phyloP scores from a whole-genome alignment of 2,113 vertebrate species.

The Heterochromis multidens region DNA sequence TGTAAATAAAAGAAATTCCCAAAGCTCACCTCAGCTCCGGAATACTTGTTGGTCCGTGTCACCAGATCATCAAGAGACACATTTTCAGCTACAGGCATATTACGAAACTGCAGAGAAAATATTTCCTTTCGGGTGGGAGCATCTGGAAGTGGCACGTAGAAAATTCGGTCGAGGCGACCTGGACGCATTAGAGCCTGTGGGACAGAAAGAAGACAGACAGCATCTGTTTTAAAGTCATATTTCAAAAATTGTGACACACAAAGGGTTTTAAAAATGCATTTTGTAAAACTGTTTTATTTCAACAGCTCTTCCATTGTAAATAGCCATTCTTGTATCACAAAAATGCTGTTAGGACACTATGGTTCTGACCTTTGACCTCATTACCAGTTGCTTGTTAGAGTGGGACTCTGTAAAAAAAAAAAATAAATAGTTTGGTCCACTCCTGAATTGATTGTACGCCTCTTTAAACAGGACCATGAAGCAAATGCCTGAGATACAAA shows the following conservation, averaged over 20 bases:
- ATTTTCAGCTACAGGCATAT: conserved; percentile 81
- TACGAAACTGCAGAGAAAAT: conserved; percentile 83
- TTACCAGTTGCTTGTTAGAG: not conserved
- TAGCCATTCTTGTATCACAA: not conserved
- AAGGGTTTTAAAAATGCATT: not conserved
- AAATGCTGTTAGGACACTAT: not conserved
- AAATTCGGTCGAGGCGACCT: conserved; percentile 90
- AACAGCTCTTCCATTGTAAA: not conserved
- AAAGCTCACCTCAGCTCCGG: conserved; percentile 90
- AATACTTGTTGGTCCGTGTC: conserved; percentile 82
- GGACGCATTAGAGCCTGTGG: conserved; percentile 93
- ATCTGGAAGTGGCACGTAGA: conserved; percentile 92
- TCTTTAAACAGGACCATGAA: not conserved
- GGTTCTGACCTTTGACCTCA: conserved; percentile 14
- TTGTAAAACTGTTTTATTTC: not conserved
- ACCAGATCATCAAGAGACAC: conserved; percentile 82
- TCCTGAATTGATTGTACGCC: not conserved
- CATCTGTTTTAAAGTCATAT: not conserved
- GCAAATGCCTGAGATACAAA: conserved; percentile 11
- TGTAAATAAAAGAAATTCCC: not conserved
- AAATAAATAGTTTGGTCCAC: not conserved
- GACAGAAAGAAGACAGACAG: not conserved
- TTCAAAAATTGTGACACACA: not conserved
- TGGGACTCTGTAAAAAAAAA: too few relatives aligned
- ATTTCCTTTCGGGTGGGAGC: conserved; percentile 84